phyloP scores from a whole-genome alignment of 1,140 invertebrate genomes.

The Drosophila miranda region DNA sequence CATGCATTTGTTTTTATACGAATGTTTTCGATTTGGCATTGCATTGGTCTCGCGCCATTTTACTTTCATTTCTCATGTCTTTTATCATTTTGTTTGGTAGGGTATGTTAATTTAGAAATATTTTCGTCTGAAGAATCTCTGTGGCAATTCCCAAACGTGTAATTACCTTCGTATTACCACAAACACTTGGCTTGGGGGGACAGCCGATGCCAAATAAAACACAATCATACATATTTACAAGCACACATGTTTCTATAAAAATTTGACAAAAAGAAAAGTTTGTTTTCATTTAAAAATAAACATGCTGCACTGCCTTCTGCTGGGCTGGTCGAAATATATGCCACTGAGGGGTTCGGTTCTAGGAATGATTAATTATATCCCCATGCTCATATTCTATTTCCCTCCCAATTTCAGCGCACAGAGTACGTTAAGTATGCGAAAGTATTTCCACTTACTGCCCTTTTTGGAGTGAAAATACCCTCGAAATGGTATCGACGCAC shows the following conservation, averaged over 20 bases:
- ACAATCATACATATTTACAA: slow-evolving; percentile 9
- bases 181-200: slow-evolving; percentile 43
- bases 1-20: neutral
- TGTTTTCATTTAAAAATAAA: slow-evolving; percentile 53
- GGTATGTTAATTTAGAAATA: slow-evolving; percentile 54
- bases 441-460: slow-evolving; percentile 94
- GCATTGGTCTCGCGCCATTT: slow-evolving; percentile 55
- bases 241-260: slow-evolving; percentile 7
- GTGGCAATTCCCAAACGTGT: slow-evolving; percentile 45
- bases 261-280: slow-evolving; percentile 29
- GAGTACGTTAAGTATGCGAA: slow-evolving; percentile 98
- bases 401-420: slow-evolving; percentile 91
- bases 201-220: slow-evolving; percentile 56
- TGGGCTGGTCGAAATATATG: slow-evolving; percentile 29
- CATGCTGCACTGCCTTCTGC: slow-evolving; percentile 31
- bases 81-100: slow-evolving; percentile 18
- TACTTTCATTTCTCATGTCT: slow-evolving; percentile 27
- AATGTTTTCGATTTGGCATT: slow-evolving; percentile 18
- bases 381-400: slow-evolving; percentile 24
- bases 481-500: slow-evolving; percentile 96
- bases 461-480: slow-evolving; percentile 93
- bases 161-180: slow-evolving; percentile 60
- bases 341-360: slow-evolving; percentile 10
- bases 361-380: slow-evolving; percentile 48
- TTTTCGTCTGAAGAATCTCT: slow-evolving; percentile 31